Conservation (phyloP, 2,113 vertebrate species). For the Xiphophorus maculatus region DNA sequence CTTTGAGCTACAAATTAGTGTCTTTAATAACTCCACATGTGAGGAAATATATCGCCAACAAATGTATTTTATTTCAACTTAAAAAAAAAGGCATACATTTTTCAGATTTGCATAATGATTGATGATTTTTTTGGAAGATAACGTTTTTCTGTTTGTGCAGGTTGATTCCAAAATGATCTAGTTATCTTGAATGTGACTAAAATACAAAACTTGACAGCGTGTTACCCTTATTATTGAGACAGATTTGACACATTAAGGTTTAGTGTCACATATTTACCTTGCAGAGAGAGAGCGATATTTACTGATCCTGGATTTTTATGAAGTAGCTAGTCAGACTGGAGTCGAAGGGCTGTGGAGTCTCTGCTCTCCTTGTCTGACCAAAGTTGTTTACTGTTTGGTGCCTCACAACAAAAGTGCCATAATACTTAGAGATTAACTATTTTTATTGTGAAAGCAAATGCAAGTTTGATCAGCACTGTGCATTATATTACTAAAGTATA, state of each 20-base stretch:
- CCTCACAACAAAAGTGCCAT: constrained; percentile 65
- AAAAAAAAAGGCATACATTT: not conserved
- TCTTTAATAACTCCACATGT: constrained; percentile 42
- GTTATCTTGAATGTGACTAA: constrained; percentile 5
- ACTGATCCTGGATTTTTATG: not conserved
- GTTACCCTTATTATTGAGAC: not conserved
- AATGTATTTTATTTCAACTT: constrained; percentile 21
- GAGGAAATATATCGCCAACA: constrained; percentile 23
- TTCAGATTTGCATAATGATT: too few relatives aligned
- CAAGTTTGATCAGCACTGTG: constrained; percentile 10
- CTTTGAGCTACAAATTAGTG: constrained; percentile 55
- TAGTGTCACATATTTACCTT: not conserved
- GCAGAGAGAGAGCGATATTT: not conserved
- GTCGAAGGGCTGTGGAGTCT: constrained; percentile 14
- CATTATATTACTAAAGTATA: constrained; percentile 4
- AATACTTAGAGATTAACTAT: constrained; percentile 24
- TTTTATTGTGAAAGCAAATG: constrained; percentile 34
- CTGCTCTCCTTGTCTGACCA: constrained; percentile 43
- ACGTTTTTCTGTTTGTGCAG: too few relatives aligned
- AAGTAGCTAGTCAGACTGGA: constrained; percentile 19
- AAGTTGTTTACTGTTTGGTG: constrained; percentile 67
- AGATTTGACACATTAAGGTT: not conserved
- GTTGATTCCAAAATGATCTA: constrained; percentile 10
- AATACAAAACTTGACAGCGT: not conserved
- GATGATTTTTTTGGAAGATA: too few relatives aligned